Evolutionary conservation across 2,113 vertebrate genomes (phyloP).

Genomic region (Pontoporia blainvillei): DNA sequence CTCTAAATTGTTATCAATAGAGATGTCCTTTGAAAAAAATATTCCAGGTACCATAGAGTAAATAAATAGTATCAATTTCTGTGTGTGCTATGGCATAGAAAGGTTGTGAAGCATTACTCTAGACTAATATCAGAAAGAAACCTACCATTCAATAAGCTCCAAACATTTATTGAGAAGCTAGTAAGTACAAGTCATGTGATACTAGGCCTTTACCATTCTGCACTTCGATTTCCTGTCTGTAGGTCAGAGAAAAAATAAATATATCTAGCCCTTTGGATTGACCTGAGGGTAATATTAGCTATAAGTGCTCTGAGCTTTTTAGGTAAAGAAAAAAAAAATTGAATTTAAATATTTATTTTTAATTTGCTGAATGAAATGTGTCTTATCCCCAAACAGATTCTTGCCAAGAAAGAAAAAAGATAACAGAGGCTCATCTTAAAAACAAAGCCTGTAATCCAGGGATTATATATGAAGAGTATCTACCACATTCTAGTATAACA

Average conservation of each 20-base stretch:
- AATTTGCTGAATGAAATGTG: slow-evolving; percentile 36
- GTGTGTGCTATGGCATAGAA: background rate
- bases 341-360: slow-evolving; percentile 45
- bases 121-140: slow-evolving; percentile 9
- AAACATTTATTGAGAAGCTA: slow-evolving; percentile 14
- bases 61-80: background rate
- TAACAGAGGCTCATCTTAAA: slow-evolving; percentile 22
- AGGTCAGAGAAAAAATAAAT: slow-evolving; percentile 1
- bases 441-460: slow-evolving; percentile 43
- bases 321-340: background rate
- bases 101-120: background rate
- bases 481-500: background rate
- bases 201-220: background rate
- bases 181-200: background rate
- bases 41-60: background rate
- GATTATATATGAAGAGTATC: slow-evolving; percentile 15
- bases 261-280: background rate
- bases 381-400: background rate
- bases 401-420: slow-evolving; percentile 26
- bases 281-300: background rate
- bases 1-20: background rate
- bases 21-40: background rate
- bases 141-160: background rate
- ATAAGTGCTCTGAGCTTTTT: background rate
- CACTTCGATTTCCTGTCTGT: background rate